Conservation (phyloP, 2,113 vertebrate genomes). For the Jaculus jaculus region DNA sequence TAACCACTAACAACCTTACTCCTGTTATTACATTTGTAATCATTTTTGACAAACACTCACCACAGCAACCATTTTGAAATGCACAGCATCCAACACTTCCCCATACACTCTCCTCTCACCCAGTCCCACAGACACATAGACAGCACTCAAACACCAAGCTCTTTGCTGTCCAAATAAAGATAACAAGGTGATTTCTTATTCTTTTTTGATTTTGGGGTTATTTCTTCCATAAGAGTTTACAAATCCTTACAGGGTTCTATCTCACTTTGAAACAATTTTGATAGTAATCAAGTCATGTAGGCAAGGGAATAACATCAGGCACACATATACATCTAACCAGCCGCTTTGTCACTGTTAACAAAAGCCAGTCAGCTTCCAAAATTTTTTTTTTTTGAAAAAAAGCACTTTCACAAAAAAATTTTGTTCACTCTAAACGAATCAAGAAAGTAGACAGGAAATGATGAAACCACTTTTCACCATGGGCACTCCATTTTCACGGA, state of each 20-base stretch:
- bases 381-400: too few species aligned
- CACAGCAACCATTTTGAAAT: not conserved
- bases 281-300: not conserved
- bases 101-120: too few species aligned
- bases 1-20: not conserved
- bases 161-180: not conserved
- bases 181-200: not conserved
- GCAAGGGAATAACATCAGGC: not conserved
- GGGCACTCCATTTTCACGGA: constrained; percentile 24
- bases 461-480: constrained; percentile 4
- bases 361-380: not conserved
- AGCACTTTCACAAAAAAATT: not conserved
- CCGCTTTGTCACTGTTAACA: not conserved
- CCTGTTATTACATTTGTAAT: not conserved
- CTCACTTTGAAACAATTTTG: constrained; percentile 2
- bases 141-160: not conserved
- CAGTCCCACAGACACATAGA: not conserved
- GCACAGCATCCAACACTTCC: not conserved
- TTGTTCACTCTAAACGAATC: not conserved
- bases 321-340: not conserved
- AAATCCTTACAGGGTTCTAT: not conserved
- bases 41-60: not conserved
- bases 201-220: not conserved
- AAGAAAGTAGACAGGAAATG: constrained; percentile 40
- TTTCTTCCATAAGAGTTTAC: not conserved